phyloP scores from a whole-genome alignment of 2,888 invertebrate genomes.

The Pandemis heparana region DNA sequence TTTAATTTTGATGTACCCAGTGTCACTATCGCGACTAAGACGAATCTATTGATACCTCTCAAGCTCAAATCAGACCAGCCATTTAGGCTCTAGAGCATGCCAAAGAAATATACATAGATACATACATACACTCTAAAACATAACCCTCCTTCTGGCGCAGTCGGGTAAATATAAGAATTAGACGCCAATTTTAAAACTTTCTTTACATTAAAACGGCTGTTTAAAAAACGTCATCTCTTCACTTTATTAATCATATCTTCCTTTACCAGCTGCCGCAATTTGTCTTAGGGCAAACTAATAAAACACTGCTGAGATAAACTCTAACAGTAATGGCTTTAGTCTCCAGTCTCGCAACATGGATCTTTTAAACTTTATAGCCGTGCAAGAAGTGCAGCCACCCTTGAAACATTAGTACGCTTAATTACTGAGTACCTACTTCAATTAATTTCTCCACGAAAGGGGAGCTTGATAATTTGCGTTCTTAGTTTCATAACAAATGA shows the following conservation, averaged over 20 bases:
- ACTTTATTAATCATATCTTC: neutral
- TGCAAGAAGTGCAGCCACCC: slow-evolving; percentile 32
- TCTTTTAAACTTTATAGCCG: slow-evolving; percentile 20
- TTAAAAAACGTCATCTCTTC: neutral
- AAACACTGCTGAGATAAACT: slow-evolving; percentile 13
- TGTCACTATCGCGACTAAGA: too few relatives aligned
- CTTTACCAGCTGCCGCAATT: slow-evolving; percentile 13
- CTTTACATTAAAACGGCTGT: too few relatives aligned
- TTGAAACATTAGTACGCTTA: slow-evolving; percentile 24
- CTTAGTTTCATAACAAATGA: neutral
- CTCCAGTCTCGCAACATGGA: slow-evolving; percentile 14
- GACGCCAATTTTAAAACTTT: too few relatives aligned
- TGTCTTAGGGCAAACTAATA: slow-evolving; percentile 26
- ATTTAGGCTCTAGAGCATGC: too few relatives aligned
- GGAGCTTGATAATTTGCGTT: neutral
- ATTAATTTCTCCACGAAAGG: slow-evolving; percentile 4
- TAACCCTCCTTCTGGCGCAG: too few relatives aligned
- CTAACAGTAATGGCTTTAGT: slow-evolving; percentile 20
- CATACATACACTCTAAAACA: too few relatives aligned
- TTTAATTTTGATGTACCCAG: too few relatives aligned
- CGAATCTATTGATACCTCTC: too few relatives aligned
- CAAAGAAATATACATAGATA: too few relatives aligned
- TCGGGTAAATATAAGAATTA: too few relatives aligned
- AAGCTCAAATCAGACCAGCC: too few relatives aligned
- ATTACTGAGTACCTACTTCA: slow-evolving; percentile 24